Evolutionary conservation across 2,113 vertebrate genomes (phyloP).

Genomic region (Tautogolabrus adspersus): DNA sequence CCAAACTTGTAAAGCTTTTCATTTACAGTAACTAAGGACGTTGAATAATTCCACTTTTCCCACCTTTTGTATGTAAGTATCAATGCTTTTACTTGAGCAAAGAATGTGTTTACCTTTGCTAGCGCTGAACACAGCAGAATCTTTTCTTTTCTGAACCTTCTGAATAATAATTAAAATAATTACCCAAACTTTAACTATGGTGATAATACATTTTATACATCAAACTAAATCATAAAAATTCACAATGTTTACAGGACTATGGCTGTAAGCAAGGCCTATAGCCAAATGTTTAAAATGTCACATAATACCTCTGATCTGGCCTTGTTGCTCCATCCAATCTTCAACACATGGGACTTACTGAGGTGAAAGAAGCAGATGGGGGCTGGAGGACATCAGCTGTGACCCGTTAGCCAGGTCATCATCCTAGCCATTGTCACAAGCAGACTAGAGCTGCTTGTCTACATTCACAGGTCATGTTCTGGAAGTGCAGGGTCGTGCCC

Average conservation of each 20-base stretch:
- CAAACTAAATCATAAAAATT: not conserved
- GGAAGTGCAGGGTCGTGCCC: slow-evolving; percentile 75
- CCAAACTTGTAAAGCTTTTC: too few species aligned
- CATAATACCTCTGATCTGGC: slow-evolving; percentile 6
- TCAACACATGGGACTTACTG: slow-evolving; percentile 36
- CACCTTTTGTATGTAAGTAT: too few species aligned
- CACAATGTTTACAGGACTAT: too few species aligned
- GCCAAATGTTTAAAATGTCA: not conserved
- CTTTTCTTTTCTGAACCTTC: too few species aligned
- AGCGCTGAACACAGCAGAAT: too few species aligned
- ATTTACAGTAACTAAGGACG: too few species aligned
- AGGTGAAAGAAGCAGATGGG: slow-evolving; percentile 68
- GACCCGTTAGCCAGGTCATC: slow-evolving; percentile 71
- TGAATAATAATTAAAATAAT: too few species aligned
- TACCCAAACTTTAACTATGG: too few species aligned
- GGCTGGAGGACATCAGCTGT: slow-evolving; percentile 72
- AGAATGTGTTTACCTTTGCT: too few species aligned
- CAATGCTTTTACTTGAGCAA: too few species aligned
- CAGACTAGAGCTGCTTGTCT: slow-evolving; percentile 60
- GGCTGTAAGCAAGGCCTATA: too few species aligned
- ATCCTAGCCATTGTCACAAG: slow-evolving; percentile 62
- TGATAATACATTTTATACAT: not conserved
- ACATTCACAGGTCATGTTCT: slow-evolving; percentile 78
- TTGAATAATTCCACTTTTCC: too few species aligned
- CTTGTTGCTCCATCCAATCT: slow-evolving; percentile 32